Conservation (phyloP, 2,113 vertebrate genomes). For the Panurus biarmicus region DNA sequence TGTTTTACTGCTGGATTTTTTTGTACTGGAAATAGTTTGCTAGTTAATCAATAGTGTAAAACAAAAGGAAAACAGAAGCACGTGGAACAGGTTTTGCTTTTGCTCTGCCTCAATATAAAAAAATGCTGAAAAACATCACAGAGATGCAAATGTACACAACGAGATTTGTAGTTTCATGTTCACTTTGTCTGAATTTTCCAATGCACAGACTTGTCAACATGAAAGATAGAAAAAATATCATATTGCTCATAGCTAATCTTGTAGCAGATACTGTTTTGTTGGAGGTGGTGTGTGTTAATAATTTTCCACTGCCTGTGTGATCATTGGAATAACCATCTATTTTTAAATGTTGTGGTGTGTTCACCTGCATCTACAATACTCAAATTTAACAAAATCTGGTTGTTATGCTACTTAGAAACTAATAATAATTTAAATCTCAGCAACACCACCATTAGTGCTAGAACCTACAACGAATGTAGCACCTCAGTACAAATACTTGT, state of each 20-base stretch:
- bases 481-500: neutral
- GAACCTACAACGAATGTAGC: neutral
- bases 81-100: neutral
- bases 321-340: neutral
- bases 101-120: neutral
- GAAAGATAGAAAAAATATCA: neutral
- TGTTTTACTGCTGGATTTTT: neutral
- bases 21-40: neutral
- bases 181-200: neutral
- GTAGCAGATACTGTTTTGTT: neutral
- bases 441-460: neutral
- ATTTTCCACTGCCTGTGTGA: neutral
- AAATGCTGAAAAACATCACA: neutral
- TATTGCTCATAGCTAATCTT: neutral
- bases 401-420: neutral
- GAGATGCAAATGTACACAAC: neutral
- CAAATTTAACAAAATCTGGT: neutral
- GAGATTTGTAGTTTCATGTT: neutral
- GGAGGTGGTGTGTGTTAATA: too few relatives aligned
- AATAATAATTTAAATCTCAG: neutral
- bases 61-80: neutral
- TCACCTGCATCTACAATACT: neutral
- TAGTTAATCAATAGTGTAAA: conserved; percentile 13
- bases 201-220: neutral
- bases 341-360: neutral